Evolutionary conservation across 1,140 invertebrate genomes (phyloP).

Genomic region (Thaumetopoea pityocampa): DNA sequence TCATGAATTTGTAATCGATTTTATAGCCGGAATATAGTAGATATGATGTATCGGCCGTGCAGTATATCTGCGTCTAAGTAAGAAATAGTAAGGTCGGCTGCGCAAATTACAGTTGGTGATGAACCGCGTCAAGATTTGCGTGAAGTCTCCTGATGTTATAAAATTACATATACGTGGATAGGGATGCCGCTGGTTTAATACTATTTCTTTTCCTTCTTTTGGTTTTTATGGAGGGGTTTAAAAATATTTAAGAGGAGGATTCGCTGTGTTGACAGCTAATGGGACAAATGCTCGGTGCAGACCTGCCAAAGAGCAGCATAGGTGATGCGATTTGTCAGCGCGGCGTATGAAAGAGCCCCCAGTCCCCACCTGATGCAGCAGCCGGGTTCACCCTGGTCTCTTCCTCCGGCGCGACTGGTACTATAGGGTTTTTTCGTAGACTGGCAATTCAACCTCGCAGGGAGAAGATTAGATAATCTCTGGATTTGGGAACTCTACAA

Average conservation of each 20-base stretch:
- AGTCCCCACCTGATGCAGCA: too few relatives aligned
- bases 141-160: slow-evolving; percentile 16
- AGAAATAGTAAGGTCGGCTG: slow-evolving; percentile 13
- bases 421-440: slow-evolving; percentile 3
- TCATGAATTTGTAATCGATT: slow-evolving; percentile 17
- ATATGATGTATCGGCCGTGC: slow-evolving; percentile 18
- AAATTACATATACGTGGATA: slow-evolving; percentile 12
- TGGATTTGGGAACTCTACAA: slow-evolving; percentile 7
- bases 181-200: slow-evolving; percentile 6
- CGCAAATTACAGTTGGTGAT: slow-evolving; percentile 14
- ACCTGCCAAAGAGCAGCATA: too few relatives aligned
- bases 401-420: neutral
- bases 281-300: too few relatives aligned
- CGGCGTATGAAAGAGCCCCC: too few relatives aligned
- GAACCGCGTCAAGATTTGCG: slow-evolving; percentile 14
- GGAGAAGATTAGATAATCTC: neutral
- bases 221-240: too few relatives aligned
- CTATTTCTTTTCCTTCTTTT: slow-evolving; percentile 3
- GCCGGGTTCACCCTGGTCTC: too few relatives aligned
- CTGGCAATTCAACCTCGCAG: slow-evolving; percentile 9
- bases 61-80: slow-evolving; percentile 17
- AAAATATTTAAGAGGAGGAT: too few relatives aligned
- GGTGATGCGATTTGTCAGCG: too few relatives aligned
- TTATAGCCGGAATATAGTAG: slow-evolving; percentile 21
- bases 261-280: too few relatives aligned